phyloP scores from a whole-genome alignment of 2,797 vertebrate genomes.

The Anguilla anguilla region DNA sequence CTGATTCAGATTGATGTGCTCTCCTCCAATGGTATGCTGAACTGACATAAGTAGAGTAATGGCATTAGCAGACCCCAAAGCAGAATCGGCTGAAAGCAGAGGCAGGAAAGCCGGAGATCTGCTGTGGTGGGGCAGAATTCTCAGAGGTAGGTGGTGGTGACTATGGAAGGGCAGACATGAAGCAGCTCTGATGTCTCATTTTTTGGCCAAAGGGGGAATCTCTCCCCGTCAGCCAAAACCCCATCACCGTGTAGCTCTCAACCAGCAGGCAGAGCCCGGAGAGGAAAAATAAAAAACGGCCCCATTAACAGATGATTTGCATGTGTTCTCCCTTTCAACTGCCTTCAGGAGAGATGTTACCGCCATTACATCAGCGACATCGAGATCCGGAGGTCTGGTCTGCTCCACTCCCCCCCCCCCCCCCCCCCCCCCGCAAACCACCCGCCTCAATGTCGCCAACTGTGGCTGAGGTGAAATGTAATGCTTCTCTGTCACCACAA shows the following conservation, averaged over 20 bases:
- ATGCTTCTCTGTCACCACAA: background rate
- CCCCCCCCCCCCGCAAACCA: background rate
- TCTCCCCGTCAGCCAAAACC: background rate
- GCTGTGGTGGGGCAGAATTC: background rate
- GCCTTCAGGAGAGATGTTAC: slow-evolving; percentile 6
- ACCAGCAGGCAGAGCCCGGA: background rate
- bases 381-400: slow-evolving; percentile 2
- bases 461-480: background rate
- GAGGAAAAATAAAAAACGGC: background rate
- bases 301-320: background rate
- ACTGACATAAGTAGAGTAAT: background rate
- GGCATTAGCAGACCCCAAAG: background rate
- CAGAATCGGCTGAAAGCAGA: background rate
- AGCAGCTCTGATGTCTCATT: background rate
- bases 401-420: background rate
- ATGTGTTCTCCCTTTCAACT: background rate
- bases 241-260: background rate
- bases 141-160: background rate
- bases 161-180: background rate
- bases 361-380: background rate
- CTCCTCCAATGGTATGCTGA: background rate
- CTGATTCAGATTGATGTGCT: background rate
- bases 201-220: background rate
- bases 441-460: background rate
- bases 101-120: background rate